Conservation (phyloP, 2,888 invertebrate species). For the Mellilla xanthometata region DNA sequence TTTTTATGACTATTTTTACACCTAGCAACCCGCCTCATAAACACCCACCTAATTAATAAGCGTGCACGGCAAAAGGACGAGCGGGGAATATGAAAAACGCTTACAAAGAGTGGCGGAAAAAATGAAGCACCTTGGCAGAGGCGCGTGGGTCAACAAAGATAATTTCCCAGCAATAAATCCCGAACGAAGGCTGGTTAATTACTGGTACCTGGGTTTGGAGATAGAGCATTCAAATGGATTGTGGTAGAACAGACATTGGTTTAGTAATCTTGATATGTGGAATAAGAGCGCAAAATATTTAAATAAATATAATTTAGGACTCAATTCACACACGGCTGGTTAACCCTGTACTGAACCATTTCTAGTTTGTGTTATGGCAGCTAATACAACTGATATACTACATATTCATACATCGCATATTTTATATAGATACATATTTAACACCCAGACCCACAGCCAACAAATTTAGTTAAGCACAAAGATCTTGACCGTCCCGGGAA, state of each 20-base stretch:
- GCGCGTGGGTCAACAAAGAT: slow-evolving; percentile 73
- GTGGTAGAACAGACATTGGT: slow-evolving; percentile 15
- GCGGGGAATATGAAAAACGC: slow-evolving; percentile 46
- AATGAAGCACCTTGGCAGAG: slow-evolving; percentile 53
- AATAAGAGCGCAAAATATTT: too few species aligned
- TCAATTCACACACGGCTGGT: too few species aligned
- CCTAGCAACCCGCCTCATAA: slow-evolving; percentile 26
- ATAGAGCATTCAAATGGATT: slow-evolving; percentile 42
- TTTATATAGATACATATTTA: too few species aligned
- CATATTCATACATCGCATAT: too few species aligned
- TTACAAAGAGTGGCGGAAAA: slow-evolving; percentile 50
- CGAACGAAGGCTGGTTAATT: slow-evolving; percentile 57
- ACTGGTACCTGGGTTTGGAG: slow-evolving; percentile 52
- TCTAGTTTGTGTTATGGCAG: too few species aligned
- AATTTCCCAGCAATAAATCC: slow-evolving; percentile 68
- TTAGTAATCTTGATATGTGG: too few species aligned
- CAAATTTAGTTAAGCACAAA: too few species aligned
- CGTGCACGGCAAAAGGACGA: slow-evolving; percentile 29
- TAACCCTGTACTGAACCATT: too few species aligned
- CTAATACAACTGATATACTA: too few species aligned
- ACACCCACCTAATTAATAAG: slow-evolving; percentile 46
- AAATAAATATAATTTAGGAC: too few species aligned
- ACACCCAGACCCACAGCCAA: too few species aligned
- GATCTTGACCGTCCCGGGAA: too few species aligned
- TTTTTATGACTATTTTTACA: slow-evolving; percentile 12